Percentiles rank a stretch among this genome's conserved stretches.
These are phyloP conservation scores for Eulacestoma nigropectus DNA, from an alignment of 2,113 vertebrate genomes.

Conservation along the genomic window DNA sequence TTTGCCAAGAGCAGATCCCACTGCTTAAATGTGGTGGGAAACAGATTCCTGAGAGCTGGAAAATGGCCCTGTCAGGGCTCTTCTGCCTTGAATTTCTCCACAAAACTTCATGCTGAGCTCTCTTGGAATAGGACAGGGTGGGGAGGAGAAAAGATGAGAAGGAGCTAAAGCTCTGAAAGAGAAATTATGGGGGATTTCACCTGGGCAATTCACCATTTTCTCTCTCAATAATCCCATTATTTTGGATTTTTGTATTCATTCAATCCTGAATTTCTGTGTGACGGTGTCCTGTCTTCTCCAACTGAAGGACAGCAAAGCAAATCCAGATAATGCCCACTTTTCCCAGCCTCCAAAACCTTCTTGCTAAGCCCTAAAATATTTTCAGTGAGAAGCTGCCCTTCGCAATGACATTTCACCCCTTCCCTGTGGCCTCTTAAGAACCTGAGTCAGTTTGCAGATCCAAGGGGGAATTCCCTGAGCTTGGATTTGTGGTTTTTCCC, in stretches of 20 bases:
- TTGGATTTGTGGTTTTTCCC: background rate
- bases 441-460: accelerated
- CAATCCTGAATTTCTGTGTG: background rate
- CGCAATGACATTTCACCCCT: background rate
- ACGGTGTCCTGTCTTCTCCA: background rate
- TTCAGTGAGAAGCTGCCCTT: background rate
- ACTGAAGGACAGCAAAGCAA: accelerated
- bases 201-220: too few species aligned
- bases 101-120: background rate
- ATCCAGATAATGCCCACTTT: accelerated
- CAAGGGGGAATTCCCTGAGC: background rate
- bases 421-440: accelerated
- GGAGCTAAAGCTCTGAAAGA: background rate
- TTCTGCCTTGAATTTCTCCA: background rate
- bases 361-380: background rate
- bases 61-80: background rate
- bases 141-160: background rate
- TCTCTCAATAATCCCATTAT: background rate
- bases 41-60: background rate
- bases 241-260: background rate
- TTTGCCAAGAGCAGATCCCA: background rate
- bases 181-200: background rate
- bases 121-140: background rate
- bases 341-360: accelerated
- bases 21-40: background rate